phyloP scores from a whole-genome alignment of 2,113 vertebrate genomes.

The Platichthys stellatus region DNA sequence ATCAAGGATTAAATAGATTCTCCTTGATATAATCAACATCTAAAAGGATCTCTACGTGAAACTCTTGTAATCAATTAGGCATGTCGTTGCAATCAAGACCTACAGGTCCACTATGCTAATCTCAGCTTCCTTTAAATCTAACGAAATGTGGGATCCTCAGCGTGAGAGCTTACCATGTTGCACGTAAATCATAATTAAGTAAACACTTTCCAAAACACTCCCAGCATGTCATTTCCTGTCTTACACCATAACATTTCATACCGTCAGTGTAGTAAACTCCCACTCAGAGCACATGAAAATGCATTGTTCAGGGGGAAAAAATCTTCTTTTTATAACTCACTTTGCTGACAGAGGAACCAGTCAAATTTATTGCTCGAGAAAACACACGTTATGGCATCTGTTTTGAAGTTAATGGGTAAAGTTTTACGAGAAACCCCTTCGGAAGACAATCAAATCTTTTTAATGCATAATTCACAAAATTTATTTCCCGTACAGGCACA shows the following conservation, averaged over 20 bases:
- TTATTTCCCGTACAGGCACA: slow-evolving; percentile 6
- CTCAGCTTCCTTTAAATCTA: slow-evolving; percentile 22
- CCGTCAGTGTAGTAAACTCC: neutral
- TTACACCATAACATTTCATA: slow-evolving; percentile 20
- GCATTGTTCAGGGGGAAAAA: slow-evolving; percentile 1
- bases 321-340: neutral
- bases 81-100: slow-evolving; percentile 6
- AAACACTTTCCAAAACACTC: slow-evolving; percentile 15
- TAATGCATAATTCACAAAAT: slow-evolving; percentile 40
- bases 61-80: neutral
- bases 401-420: slow-evolving; percentile 23
- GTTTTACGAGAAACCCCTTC: slow-evolving; percentile 21
- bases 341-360: slow-evolving; percentile 15
- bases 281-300: slow-evolving; percentile 4
- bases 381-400: slow-evolving; percentile 8
- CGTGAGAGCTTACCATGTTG: slow-evolving; percentile 10
- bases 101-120: slow-evolving; percentile 13
- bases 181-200: slow-evolving; percentile 13
- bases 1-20: neutral
- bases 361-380: slow-evolving; percentile 31
- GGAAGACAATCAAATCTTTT: slow-evolving; percentile 44
- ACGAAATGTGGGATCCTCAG: slow-evolving; percentile 13
- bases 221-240: slow-evolving; percentile 18
- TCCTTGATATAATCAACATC: neutral
- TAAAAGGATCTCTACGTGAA: neutral